Percentiles rank a stretch among this genome's conserved stretches.
Conservation (phyloP, 2,888 invertebrate species). For the Hyles lineata region DNA sequence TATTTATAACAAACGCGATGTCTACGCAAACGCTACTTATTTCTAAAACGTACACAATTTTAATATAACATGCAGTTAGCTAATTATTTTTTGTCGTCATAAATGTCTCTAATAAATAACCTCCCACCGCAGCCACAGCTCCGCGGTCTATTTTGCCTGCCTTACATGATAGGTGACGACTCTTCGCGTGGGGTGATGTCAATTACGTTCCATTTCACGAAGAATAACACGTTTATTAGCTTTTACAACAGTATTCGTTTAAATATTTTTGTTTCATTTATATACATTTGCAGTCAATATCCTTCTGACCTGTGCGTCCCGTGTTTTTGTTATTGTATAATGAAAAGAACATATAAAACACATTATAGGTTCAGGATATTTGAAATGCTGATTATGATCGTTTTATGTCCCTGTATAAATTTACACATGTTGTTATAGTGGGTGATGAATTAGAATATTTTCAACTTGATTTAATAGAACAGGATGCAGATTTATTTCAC, state of each 20-base stretch:
- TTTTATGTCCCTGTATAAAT: not conserved
- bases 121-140: not conserved
- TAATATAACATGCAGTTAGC: not conserved
- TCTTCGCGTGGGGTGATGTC: conserved; percentile 24
- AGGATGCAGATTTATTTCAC: too few species aligned
- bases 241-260: not conserved
- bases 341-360: conserved; percentile 8
- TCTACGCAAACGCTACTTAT: not conserved
- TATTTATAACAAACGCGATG: not conserved
- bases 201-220: conserved; percentile 14
- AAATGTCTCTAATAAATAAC: conserved; percentile 9
- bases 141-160: conserved; percentile 6
- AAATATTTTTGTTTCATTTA: conserved; percentile 11
- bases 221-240: conserved; percentile 7
- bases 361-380: conserved; percentile 4
- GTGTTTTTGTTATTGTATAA: conserved; percentile 10
- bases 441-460: not conserved
- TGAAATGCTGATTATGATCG: conserved; percentile 2
- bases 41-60: not conserved
- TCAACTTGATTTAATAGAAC: not conserved
- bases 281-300: conserved; percentile 17
- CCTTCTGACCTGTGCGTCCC: conserved; percentile 21
- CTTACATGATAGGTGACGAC: conserved; percentile 15
- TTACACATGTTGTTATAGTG: not conserved
- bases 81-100: conserved; percentile 17